A percentile compares a stretch with the other conserved stretches of the same genome.
Conservation (phyloP, 2,113 vertebrate species). For the Serilophus lunatus region DNA sequence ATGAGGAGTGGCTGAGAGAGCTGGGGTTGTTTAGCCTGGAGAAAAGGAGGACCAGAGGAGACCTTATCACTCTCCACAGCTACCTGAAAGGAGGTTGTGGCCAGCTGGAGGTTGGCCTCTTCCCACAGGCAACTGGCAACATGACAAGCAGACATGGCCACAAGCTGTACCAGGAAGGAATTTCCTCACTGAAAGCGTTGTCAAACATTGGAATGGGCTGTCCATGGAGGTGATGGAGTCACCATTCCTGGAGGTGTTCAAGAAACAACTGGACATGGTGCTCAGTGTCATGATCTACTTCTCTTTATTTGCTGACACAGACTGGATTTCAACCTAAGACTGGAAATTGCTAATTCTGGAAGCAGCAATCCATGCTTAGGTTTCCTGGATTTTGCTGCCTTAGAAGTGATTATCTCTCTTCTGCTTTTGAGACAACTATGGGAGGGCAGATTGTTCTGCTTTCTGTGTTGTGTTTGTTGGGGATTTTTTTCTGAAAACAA, state of each 20-base stretch:
- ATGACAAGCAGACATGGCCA: not conserved
- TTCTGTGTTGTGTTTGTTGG: not conserved
- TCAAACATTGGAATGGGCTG: not conserved
- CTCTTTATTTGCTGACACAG: not conserved
- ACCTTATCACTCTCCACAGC: not conserved
- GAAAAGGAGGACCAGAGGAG: not conserved
- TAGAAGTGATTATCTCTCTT: not conserved
- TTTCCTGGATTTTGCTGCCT: not conserved
- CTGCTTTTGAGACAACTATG: not conserved
- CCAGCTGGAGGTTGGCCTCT: not conserved
- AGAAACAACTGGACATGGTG: rapidly evolving
- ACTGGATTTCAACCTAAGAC: not conserved
- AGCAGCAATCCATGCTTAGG: not conserved
- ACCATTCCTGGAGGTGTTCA: not conserved
- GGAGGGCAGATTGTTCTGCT: not conserved
- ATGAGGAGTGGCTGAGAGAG: not conserved
- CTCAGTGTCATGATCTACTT: not conserved
- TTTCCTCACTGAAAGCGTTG: not conserved
- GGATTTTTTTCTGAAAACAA: not conserved
- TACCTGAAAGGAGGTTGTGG: not conserved
- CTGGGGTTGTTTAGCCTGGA: not conserved
- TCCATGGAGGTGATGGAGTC: not conserved
- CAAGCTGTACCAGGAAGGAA: not conserved
- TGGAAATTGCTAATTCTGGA: not conserved
- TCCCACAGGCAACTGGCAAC: not conserved